Evolutionary conservation across 1,140 invertebrate species (phyloP), one percentile per base, ranked within the genome.

Genomic region (Chelonus insularis): DNA sequence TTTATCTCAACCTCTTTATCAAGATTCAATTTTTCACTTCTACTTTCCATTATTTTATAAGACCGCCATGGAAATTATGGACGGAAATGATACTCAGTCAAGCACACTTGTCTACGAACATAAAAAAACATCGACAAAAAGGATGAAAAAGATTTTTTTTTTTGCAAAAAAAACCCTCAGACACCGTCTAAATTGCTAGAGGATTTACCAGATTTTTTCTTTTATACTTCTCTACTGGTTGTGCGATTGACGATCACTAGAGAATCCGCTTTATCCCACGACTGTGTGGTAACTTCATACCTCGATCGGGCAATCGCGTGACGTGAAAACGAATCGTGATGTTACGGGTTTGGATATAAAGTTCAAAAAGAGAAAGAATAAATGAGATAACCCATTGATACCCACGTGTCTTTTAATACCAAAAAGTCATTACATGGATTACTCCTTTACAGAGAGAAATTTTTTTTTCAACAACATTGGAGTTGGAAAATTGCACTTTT

Each of bases 251-350:
- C 50, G 25, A 34, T 52, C 50, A 29, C 25, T 29, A 12, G 12
- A 1, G 16, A 16, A 20, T 1, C 1, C 11, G 12, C 4, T 20
- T 21, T 50, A 50, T 21, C 25, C 47, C 18, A n/a, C 36, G 16
- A 18, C 16, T 2, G 11, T 5, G 29, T 52, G 14, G 29, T 52
- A 36, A 52, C 29, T 12, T 34, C 8, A 52, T 34, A 52, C 25
- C 25, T 52, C n/a, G 9, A 52, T 52, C 50, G n/a, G 12, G 2
- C 11, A n/a, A 52, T 52, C 50, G 50, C 50, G 50, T 52, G 50
- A 52, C 50, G 50, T 52, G 50, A 36, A 52, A 52, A 34, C 50
- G 32, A 52, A 52, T 34, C 50, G n/a, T 32, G 14, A 34, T 34
- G 14, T 20, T 32, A 11, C 23, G 11, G 8, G 12, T 9, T 45